phyloP scores from a whole-genome alignment of 1,140 invertebrate genomes.

The Orussus abietinus region DNA sequence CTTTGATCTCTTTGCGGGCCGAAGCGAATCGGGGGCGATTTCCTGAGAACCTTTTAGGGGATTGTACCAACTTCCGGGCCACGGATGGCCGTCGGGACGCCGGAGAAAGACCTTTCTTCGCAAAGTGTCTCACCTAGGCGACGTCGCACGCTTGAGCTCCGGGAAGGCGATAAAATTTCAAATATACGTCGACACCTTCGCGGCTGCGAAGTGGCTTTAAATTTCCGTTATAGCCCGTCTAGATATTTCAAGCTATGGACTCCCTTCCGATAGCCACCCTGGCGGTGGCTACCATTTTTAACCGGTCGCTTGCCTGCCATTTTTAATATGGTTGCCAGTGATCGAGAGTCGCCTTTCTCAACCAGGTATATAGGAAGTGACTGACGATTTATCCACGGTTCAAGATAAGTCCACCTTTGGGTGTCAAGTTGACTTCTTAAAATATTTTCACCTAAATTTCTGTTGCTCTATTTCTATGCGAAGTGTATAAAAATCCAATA shows the following conservation, averaged over 20 bases:
- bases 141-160: slow-evolving; percentile 6
- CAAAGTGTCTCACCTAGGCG: slow-evolving; percentile 1
- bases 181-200: slow-evolving; percentile 34
- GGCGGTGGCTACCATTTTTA: slow-evolving; percentile 26
- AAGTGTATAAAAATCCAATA: too few relatives aligned
- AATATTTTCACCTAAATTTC: too few relatives aligned
- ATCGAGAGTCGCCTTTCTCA: too few relatives aligned
- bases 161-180: slow-evolving; percentile 33
- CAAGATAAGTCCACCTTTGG: too few relatives aligned
- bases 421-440: too few relatives aligned
- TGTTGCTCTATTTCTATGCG: too few relatives aligned
- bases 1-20: too few relatives aligned
- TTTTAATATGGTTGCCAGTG: slow-evolving; percentile 28
- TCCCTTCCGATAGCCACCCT: slow-evolving; percentile 29
- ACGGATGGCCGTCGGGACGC: slow-evolving; percentile 2
- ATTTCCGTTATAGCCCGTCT: slow-evolving; percentile 34
- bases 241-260: slow-evolving; percentile 38
- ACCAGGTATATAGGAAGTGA: too few relatives aligned
- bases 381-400: too few relatives aligned
- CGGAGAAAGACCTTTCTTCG: slow-evolving; percentile 26
- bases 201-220: slow-evolving; percentile 32
- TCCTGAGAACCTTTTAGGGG: too few relatives aligned
- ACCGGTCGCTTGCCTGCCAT: slow-evolving; percentile 8
- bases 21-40: too few relatives aligned
- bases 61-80: too few relatives aligned